A percentile compares a stretch with the other conserved stretches of the same genome.
phyloP scores from a whole-genome alignment of 1,140 invertebrate genomes.

The Spodoptera litura region DNA sequence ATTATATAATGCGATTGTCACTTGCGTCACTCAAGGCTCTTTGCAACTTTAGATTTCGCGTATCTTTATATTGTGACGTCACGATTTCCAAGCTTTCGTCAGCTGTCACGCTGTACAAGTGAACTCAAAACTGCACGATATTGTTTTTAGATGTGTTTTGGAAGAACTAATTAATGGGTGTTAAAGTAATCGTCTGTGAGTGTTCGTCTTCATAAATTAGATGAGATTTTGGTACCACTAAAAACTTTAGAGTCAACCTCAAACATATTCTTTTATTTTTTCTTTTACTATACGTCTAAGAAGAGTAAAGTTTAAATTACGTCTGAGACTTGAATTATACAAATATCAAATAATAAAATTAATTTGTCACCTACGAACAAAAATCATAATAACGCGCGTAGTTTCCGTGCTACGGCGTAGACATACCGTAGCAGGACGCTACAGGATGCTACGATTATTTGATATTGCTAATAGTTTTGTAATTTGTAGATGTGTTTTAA shows the following conservation, averaged over 20 bases:
- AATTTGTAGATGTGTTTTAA: no score
- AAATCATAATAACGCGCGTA: neutral
- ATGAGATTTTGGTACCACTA: neutral
- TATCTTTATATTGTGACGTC: neutral
- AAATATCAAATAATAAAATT: neutral
- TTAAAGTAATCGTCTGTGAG: neutral
- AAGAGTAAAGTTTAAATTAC: no score
- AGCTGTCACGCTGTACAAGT: neutral
- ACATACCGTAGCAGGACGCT: neutral
- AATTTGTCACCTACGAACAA: neutral
- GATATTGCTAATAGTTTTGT: no score
- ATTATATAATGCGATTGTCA: slow-evolving; percentile 40
- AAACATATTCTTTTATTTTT: no score
- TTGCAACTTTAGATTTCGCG: slow-evolving; percentile 2
- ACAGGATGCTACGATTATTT: neutral
- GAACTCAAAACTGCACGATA: slow-evolving; percentile 7
- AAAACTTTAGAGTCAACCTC: neutral
- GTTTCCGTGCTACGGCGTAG: slow-evolving; percentile 1
- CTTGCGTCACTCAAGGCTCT: slow-evolving; percentile 34
- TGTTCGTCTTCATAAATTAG: neutral
- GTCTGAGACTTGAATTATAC: no score
- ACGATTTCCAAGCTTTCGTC: slow-evolving; percentile 22
- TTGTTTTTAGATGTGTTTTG: neutral
- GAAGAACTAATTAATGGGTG: neutral
- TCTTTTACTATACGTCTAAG: no score